Evolutionary conservation across 2,797 vertebrate species (phyloP), one percentile per base, ranked within the genome.

Genomic region (Coreius guichenoti): DNA sequence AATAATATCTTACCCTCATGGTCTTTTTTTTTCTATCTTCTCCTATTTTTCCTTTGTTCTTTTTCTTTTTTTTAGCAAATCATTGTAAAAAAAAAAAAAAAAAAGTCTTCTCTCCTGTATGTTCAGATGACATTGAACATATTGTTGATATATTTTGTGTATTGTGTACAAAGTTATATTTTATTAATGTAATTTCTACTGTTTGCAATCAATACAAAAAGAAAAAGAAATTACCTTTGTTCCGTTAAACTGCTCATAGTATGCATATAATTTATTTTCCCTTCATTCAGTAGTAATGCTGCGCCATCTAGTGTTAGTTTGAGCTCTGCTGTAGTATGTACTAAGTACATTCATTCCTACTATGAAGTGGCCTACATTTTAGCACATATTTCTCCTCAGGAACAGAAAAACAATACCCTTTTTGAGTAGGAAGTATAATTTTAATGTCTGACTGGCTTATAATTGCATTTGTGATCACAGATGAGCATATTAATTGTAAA

Each of bases 221-320:
- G 33, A 33, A 43, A 43, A 43, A 9, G 1, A 9, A 43, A 31
- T 12, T 0, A 12, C 12, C 5, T 7, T 56, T 16, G 69, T n/a
- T 4, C 6, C 6, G n/a, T 29, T 26, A 39, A 73, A n/a, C 5
- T 49, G 11, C 45, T 45, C 16, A 47, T 4, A 1, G 3, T 26
- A 23, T 31, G 16, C 3, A 14, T 6, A 2, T 39, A 1, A 21
- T 56, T 58, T 33, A 8, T 56, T 16, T 23, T 1, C 17, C 1
- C 13, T 16, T 31, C 7, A 23, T 17, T 36, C 16, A 17, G 54
- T 63, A 43, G 54, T 17, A 29, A 16, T 8, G 19, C 54, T 45
- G 36, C 81, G 54, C 39, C 69, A 33, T 82, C 81, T 82, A 26
- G 36, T 47, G 81, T 39, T 79, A 17, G 4, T 23, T 33, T 26